Percentiles rank a stretch among this genome's conserved stretches.
Conservation (phyloP, 2,113 vertebrate species). For the Lucifuga dentata region DNA sequence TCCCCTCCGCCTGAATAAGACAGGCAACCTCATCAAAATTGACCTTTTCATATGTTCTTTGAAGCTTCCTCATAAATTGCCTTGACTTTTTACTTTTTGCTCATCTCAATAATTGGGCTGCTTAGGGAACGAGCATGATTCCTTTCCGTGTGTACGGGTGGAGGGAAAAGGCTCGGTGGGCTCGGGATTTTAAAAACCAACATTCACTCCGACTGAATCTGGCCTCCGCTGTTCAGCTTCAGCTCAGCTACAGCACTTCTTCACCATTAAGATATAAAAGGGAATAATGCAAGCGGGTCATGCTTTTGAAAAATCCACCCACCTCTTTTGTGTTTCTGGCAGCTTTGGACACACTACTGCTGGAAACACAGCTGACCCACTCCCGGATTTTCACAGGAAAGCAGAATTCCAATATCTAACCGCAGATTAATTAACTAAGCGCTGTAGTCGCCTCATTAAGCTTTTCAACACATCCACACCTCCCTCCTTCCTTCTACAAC, state of each 20-base stretch:
- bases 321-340: constrained; percentile 1
- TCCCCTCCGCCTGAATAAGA: constrained; percentile 50
- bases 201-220: constrained; percentile 40
- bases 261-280: constrained; percentile 39
- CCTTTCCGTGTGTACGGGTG: constrained; percentile 15
- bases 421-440: constrained; percentile 50
- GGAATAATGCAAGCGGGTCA: constrained; percentile 60
- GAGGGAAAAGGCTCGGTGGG: not conserved
- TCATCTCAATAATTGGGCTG: constrained; percentile 65
- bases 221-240: constrained; percentile 40
- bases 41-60: constrained; percentile 78
- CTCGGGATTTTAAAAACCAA: constrained; percentile 21
- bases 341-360: constrained; percentile 9
- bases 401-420: constrained; percentile 34
- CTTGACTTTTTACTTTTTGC: constrained; percentile 72
- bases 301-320: constrained; percentile 40
- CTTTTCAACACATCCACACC: constrained; percentile 54
- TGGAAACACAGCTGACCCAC: constrained; percentile 14
- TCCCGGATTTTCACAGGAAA: constrained; percentile 26
- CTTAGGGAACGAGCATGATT: constrained; percentile 62
- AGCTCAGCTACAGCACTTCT: constrained; percentile 11
- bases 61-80: constrained; percentile 72
- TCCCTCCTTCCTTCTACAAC: constrained; percentile 55
- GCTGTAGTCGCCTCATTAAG: constrained; percentile 63
- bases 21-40: constrained; percentile 70